These are phyloP conservation scores for Ectemnius lituratus DNA, from an alignment of 2,888 invertebrate species.

Conservation along the genomic window DNA sequence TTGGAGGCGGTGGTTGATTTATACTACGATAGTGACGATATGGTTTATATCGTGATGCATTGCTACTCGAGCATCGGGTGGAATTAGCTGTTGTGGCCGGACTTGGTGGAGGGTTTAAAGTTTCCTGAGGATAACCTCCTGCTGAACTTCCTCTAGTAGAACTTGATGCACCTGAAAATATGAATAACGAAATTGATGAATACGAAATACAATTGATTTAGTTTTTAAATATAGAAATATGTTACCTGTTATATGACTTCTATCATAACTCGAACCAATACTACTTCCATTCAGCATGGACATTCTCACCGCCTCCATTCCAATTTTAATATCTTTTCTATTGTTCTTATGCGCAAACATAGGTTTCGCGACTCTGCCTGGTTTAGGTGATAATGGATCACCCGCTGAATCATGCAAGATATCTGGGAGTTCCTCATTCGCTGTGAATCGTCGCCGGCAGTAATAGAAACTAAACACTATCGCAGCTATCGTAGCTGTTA, in stretches of 20 bases:
- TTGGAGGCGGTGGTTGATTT: slow-evolving; percentile 94
- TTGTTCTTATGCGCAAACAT: slow-evolving; percentile 74
- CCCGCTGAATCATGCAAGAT: slow-evolving; percentile 83
- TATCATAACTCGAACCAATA: slow-evolving; percentile 83
- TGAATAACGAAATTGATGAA: neutral
- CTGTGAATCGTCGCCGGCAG: slow-evolving; percentile 79
- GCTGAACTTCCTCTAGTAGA: slow-evolving; percentile 83
- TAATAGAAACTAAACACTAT: slow-evolving; percentile 80
- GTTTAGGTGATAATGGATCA: slow-evolving; percentile 83
- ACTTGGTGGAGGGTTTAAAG: slow-evolving; percentile 93
- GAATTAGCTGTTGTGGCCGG: slow-evolving; percentile 88
- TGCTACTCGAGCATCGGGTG: slow-evolving; percentile 79
- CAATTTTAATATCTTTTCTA: slow-evolving; percentile 71
- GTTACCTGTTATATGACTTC: slow-evolving; percentile 85
- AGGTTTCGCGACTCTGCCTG: slow-evolving; percentile 75
- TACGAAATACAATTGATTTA: neutral
- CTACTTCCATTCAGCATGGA: slow-evolving; percentile 83
- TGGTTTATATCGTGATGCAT: slow-evolving; percentile 83
- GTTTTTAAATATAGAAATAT: slow-evolving; percentile 2
- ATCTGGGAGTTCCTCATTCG: slow-evolving; percentile 78
- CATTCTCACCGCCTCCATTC: slow-evolving; percentile 82
- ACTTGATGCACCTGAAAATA: slow-evolving; percentile 80
- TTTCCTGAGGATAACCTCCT: slow-evolving; percentile 88
- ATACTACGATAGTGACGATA: slow-evolving; percentile 88
- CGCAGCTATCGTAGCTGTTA: slow-evolving; percentile 80